Conservation (phyloP, 2,888 invertebrate species). For the Panopea generosa region DNA sequence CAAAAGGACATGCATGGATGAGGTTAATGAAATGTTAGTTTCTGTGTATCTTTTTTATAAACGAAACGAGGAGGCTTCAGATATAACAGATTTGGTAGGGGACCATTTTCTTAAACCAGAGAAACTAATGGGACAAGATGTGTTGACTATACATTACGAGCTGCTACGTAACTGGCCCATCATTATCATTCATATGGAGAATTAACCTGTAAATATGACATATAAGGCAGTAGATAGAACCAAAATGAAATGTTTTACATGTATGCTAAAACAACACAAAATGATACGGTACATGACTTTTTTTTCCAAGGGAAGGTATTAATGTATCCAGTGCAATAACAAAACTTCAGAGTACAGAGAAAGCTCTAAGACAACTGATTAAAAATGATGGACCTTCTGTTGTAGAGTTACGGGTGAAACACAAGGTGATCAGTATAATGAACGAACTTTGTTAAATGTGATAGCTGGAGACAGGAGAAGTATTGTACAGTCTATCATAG, state of each 20-base stretch:
- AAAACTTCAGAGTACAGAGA: slow-evolving; percentile 38
- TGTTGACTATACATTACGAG: slow-evolving; percentile 27
- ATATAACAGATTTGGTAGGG: slow-evolving; percentile 27
- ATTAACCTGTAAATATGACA: slow-evolving; percentile 29
- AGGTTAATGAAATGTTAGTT: slow-evolving; percentile 12
- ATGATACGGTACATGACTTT: too few species aligned
- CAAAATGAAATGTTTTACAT: slow-evolving; percentile 39
- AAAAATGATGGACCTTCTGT: slow-evolving; percentile 29
- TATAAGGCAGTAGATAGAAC: slow-evolving; percentile 30
- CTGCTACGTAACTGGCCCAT: slow-evolving; percentile 28
- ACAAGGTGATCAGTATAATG: slow-evolving; percentile 11
- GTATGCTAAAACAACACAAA: slow-evolving; percentile 26
- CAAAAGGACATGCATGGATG: slow-evolving; percentile 37
- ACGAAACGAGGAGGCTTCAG: slow-evolving; percentile 21
- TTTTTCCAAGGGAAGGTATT: slow-evolving; percentile 52
- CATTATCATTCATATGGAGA: slow-evolving; percentile 36
- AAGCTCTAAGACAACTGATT: slow-evolving; percentile 7
- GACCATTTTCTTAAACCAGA: slow-evolving; percentile 31
- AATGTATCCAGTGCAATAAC: slow-evolving; percentile 49
- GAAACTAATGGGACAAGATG: slow-evolving; percentile 36
- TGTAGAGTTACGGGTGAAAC: slow-evolving; percentile 12
- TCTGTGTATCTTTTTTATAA: slow-evolving; percentile 36
- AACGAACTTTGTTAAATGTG: slow-evolving; percentile 14
- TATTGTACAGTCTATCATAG: slow-evolving; percentile 29
- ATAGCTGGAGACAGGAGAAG: slow-evolving; percentile 23